Evolutionary conservation across 2,797 vertebrate genomes (phyloP).

Genomic region (Buphagus erythrorhynchus): DNA sequence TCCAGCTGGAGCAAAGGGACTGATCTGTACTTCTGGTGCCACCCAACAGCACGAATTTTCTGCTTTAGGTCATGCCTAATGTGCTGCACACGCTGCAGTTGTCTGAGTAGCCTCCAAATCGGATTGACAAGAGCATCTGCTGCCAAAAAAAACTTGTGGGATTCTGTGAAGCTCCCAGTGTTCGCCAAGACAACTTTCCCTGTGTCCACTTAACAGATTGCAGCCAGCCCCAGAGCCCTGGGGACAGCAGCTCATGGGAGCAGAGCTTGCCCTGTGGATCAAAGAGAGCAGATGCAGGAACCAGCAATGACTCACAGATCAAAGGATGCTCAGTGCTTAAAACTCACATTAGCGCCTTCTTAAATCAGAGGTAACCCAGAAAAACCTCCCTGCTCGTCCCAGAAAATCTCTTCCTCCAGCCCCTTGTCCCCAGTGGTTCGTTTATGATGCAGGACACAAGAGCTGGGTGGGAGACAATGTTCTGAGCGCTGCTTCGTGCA

Average conservation of each 20-base stretch:
- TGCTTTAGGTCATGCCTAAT: background rate
- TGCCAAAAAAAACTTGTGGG: background rate
- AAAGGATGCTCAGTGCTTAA: constrained; percentile 26
- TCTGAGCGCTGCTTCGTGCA: background rate
- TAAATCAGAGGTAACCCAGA: constrained; percentile 39
- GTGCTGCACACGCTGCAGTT: background rate
- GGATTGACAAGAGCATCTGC: background rate
- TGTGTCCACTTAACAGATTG: background rate
- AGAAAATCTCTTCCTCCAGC: constrained; percentile 3
- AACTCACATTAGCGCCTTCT: background rate
- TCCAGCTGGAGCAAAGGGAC: background rate
- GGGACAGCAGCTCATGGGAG: background rate
- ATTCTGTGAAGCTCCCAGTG: background rate
- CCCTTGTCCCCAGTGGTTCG: background rate
- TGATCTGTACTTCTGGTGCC: background rate
- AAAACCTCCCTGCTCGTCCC: constrained; percentile 19
- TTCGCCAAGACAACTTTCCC: background rate
- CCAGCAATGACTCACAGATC: background rate
- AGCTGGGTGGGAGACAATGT: background rate
- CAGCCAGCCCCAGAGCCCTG: background rate
- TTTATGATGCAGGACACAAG: background rate
- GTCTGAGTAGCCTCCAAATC: background rate
- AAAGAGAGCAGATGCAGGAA: background rate
- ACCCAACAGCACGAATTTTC: background rate
- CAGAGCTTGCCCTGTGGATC: constrained; percentile 1